Evolutionary conservation across 2,888 invertebrate genomes (phyloP), one percentile per base, ranked within the genome.

Genomic region (Aporophyla nigra): DNA sequence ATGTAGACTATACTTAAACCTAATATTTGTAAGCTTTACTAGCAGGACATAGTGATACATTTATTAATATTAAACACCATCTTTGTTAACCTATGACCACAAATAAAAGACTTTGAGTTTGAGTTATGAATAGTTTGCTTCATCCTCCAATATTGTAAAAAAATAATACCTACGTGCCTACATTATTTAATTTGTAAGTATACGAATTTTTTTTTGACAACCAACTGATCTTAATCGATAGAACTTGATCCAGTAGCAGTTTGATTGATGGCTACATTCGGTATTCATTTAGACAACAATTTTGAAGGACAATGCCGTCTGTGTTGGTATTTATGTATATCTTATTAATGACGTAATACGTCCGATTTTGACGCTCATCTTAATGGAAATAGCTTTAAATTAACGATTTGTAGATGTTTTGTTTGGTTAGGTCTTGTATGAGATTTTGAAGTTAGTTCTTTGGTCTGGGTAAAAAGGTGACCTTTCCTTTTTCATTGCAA

Each of bases 201-300:
- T 46, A 46, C 56, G 27, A 49, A 61, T 72, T n/a, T 65, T 66
- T n/a, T 72, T 71, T 74, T 69, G 66, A 74, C 80, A 65, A 62
- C 40, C n/a, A 68, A 21, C 33, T 51, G 71, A 69, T 76, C 67
- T 49, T 66, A 63, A 78, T 84, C 75, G 27, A 68, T 73, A 68
- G 4, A 12, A 46, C 43, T 51, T 69, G 61, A 71, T 43, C 53
- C 53, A 71, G 51, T 21, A 51, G 7, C 19, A 58, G 19, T 71
- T n/a, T 78, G 81, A 77, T 75, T 78, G 75, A 81, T 81, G 68
- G 61, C 61, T 51, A 53, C 61, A 76, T 79, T 62, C 7, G 33
- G 33, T 76, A 53, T 16, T n/a, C 33, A 63, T 27, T 62, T 65
- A 65, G 58, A 62, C 58, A 33, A 71, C 51, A 70, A 80, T 43